Conservation (phyloP, 2,113 vertebrate species). For the Hippocampus barbouri region DNA sequence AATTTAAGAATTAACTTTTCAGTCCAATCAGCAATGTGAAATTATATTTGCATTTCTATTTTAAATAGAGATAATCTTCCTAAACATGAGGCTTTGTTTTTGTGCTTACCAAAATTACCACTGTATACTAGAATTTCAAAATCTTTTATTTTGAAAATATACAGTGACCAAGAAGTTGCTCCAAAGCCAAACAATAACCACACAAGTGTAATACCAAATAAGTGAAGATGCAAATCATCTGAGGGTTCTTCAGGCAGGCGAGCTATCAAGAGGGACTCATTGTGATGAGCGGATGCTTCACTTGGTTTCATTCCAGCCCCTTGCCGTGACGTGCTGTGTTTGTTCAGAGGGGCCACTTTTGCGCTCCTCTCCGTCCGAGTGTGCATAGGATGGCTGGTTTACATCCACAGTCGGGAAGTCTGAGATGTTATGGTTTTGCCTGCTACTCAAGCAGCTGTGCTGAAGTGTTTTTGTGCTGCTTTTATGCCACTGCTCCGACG, state of each 20-base stretch:
- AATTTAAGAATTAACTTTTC: not conserved
- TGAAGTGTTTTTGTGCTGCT: conserved; percentile 73
- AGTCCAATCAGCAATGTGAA: not conserved
- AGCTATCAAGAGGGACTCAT: conserved; percentile 59
- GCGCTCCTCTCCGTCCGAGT: conserved; percentile 76
- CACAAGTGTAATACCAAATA: conserved; percentile 86
- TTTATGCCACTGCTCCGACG: conserved; percentile 81
- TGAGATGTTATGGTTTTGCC: conserved; percentile 25
- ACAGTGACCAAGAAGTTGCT: conserved; percentile 4
- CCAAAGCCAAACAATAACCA: conserved; percentile 59
- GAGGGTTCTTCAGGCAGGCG: conserved; percentile 71
- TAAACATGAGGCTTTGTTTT: not conserved
- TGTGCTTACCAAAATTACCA: not conserved
- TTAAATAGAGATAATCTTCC: not conserved
- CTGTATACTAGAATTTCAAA: not conserved
- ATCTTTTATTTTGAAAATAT: conserved; percentile 7
- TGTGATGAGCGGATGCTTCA: conserved; percentile 71
- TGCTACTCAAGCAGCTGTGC: conserved; percentile 63
- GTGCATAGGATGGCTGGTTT: conserved; percentile 75
- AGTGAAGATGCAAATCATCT: conserved; percentile 79
- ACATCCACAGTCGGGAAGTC: conserved; percentile 54
- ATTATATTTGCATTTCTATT: not conserved
- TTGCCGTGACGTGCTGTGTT: conserved; percentile 78
- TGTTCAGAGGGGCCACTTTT: conserved; percentile 81
- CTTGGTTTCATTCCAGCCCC: conserved; percentile 80